A percentile compares a stretch with the other conserved stretches of the same genome.
Evolutionary conservation across 2,113 vertebrate species (phyloP).

Genomic region (Zootoca vivipara): DNA sequence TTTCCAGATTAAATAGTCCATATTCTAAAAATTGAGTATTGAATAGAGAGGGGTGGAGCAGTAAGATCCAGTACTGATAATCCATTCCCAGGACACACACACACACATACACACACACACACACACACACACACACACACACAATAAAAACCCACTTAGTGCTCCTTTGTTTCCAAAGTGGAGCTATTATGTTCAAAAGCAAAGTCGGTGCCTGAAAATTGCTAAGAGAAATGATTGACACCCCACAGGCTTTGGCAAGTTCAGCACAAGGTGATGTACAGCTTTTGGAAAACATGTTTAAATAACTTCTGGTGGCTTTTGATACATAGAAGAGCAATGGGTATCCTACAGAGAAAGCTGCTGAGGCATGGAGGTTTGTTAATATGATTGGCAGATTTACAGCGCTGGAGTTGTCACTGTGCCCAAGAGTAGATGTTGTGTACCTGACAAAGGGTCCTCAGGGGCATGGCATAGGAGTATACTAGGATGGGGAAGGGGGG

Average conservation of each 20-base stretch:
- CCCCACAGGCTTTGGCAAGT: background rate
- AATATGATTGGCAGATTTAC: conserved; percentile 26
- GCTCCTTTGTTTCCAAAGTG: background rate
- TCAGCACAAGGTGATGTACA: background rate
- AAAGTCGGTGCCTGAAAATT: background rate
- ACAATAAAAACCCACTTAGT: background rate
- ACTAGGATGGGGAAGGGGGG: background rate
- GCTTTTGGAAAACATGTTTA: conserved; percentile 6
- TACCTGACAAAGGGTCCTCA: conserved; percentile 3
- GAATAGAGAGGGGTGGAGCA: background rate
- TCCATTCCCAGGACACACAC: background rate
- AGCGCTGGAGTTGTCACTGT: background rate
- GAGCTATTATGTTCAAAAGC: background rate
- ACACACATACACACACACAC: no score
- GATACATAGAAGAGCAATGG: background rate
- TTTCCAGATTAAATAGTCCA: background rate
- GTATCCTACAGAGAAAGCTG: background rate
- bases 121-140: no score
- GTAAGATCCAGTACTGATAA: background rate
- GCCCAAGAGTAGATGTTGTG: background rate
- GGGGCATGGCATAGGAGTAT: background rate
- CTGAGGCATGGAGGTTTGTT: background rate
- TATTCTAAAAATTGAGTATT: background rate
- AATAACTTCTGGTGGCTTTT: conserved; percentile 15
- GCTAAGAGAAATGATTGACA: background rate